Evolutionary conservation across 2,113 vertebrate genomes (phyloP), one percentile per base, ranked within the genome.

Genomic region (Leptosomus discolor): DNA sequence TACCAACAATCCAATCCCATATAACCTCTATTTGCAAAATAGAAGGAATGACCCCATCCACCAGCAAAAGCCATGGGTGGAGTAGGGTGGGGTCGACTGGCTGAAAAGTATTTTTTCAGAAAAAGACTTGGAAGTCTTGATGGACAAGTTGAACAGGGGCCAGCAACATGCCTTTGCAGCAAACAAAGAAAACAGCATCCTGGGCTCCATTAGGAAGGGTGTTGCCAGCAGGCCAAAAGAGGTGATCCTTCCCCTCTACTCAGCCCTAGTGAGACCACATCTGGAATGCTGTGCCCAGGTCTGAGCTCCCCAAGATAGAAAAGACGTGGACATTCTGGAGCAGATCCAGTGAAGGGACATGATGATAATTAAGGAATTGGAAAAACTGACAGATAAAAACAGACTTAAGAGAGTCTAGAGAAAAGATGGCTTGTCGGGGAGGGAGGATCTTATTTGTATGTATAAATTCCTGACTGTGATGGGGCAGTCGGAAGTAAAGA

Each of bases 71-170:
- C 18, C 69, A 30, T 3, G 14, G 26, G 39, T 6, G 10, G 24
- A 37, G 14, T 24, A 75, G 30, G 0, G 0, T 57, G 36, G 32
- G 15, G 16, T 3, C 5, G 2, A 45, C 32, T 56, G 32, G 12
- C 8, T 50, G 48, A 51, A 93, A 90, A 60, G 64, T 8, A 39
- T 23, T 73, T 78, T 60, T 70, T 32, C 24, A 64, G 64, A 48
- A 74, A 54, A 51, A 34, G 19, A 9, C 11, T 24, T 60, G 32
- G 41, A 32, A 43, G 48, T 81, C 15, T n/a, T 60, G 37, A 29
- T 37, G 43, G 48, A 8, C 23, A 63, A 58, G 27, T 8, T 73
- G 53, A 60, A 82, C 20, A 81, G 46, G 3, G 15, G 13, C 8
- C 16, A 67, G 73, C 19, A 60, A 26, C 5, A 7, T 15, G 29